phyloP scores from a whole-genome alignment of 2,888 invertebrate species.

The Mythimna albipuncta region DNA sequence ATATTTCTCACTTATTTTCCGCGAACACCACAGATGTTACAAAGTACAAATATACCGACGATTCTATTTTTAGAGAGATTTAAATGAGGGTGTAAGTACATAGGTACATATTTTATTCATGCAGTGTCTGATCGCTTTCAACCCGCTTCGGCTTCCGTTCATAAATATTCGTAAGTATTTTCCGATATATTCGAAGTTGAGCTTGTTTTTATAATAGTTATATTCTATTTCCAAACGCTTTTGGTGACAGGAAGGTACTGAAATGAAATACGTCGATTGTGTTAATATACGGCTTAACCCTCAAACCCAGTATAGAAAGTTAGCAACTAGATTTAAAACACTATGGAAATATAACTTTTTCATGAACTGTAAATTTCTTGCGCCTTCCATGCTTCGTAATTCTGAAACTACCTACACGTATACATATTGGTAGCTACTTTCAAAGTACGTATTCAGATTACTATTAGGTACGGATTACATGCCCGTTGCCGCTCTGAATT shows the following conservation, averaged over 20 bases:
- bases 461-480: conserved; percentile 4
- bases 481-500: conserved; percentile 1
- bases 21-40: conserved; percentile 17
- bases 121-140: conserved; percentile 47
- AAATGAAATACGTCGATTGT: conserved; percentile 14
- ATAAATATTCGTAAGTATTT: conserved; percentile 44
- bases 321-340: too few relatives aligned
- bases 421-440: background rate
- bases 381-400: background rate
- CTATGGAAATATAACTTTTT: background rate
- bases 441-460: conserved; percentile 26
- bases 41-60: conserved; percentile 18
- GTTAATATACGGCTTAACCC: background rate
- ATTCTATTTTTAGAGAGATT: conserved; percentile 11
- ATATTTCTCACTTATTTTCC: conserved; percentile 46
- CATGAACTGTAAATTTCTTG: background rate
- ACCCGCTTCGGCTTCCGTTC: conserved; percentile 19
- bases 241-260: conserved; percentile 4
- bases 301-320: too few relatives aligned
- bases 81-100: conserved; percentile 11
- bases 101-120: conserved; percentile 51
- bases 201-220: conserved; percentile 16
- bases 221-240: conserved; percentile 21
- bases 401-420: background rate
- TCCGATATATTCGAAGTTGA: conserved; percentile 39